Percentiles rank a stretch among this genome's conserved stretches.
phyloP scores from a whole-genome alignment of 2,888 invertebrate species.

The Podotricha telesiphe region DNA sequence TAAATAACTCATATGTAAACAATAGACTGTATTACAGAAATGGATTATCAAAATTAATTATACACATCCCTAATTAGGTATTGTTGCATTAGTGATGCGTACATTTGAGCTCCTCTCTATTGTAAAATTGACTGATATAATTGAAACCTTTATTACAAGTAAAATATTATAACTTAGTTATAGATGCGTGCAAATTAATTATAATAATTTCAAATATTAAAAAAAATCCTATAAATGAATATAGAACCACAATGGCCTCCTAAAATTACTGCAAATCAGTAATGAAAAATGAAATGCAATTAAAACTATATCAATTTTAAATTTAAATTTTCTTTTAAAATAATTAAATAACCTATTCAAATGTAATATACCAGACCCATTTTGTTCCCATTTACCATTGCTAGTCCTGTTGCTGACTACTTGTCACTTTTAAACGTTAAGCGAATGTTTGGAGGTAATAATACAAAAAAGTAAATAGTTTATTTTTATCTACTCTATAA shows the following conservation, averaged over 20 bases:
- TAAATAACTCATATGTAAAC: conserved; percentile 19
- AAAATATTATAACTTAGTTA: no score
- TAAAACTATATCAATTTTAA: conserved; percentile 8
- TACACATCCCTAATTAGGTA: conserved; percentile 39
- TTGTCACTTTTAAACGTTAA: conserved; percentile 5
- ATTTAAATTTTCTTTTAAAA: conserved; percentile 8
- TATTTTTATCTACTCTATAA: no score
- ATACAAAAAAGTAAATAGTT: no score
- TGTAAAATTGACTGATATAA: conserved; percentile 2
- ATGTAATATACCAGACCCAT: not conserved
- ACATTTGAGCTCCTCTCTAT: conserved; percentile 3
- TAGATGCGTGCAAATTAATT: no score
- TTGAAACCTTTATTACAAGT: not conserved
- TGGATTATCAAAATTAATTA: conserved; percentile 46
- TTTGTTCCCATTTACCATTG: not conserved
- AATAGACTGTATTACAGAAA: conserved; percentile 38
- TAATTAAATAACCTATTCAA: conserved; percentile 8
- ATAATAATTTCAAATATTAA: no score
- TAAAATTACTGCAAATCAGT: no score
- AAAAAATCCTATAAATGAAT: no score
- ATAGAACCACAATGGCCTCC: no score
- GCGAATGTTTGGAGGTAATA: not conserved
- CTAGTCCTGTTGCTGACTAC: conserved; percentile 17
- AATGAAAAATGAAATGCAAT: no score
- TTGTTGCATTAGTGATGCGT: conserved; percentile 30